Conservation (phyloP, 2,797 vertebrate species). For the Cirrhinus molitorella region DNA sequence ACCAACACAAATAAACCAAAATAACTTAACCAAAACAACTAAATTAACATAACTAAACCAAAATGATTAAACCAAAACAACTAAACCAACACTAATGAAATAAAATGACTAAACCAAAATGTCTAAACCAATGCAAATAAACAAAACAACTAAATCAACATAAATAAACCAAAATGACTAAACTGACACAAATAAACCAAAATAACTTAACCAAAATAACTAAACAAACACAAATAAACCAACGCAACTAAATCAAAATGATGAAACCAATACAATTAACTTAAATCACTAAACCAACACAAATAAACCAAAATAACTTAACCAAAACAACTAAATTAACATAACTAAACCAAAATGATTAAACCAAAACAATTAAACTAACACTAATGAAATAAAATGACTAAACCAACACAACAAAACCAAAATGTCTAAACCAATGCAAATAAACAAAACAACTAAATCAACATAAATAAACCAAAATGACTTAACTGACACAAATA, state of each 20-base stretch:
- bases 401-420: background rate
- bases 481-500: too few species aligned
- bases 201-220: background rate
- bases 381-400: too few species aligned
- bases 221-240: background rate
- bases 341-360: background rate
- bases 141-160: background rate
- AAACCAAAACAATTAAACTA: background rate
- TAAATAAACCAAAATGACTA: background rate
- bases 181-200: background rate
- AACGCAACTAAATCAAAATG: background rate
- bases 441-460: background rate
- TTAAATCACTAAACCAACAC: background rate
- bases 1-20: background rate
- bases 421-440: background rate
- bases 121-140: background rate
- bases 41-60: background rate
- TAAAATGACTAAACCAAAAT: too few species aligned
- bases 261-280: background rate
- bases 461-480: too few species aligned
- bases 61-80: background rate
- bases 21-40: background rate
- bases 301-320: background rate
- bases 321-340: background rate
- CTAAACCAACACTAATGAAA: background rate